phyloP scores from a whole-genome alignment of 2,888 invertebrate genomes.

The Drosophila rubida region DNA sequence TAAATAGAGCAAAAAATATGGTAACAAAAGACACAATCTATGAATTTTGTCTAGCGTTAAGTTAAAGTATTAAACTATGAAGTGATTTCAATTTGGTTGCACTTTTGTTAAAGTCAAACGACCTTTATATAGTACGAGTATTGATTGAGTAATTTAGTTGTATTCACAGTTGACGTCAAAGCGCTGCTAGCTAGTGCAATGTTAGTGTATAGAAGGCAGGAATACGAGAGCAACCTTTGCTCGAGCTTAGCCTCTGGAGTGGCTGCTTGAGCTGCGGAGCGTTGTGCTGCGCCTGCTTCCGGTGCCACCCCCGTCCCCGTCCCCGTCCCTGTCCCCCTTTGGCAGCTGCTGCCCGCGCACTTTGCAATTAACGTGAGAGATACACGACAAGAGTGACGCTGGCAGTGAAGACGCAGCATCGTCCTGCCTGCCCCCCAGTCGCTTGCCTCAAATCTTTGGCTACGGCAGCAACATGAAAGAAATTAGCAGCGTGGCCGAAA shows the following conservation, averaged over 20 bases:
- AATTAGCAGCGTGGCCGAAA: constrained; percentile 75
- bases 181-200: neutral
- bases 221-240: constrained; percentile 23
- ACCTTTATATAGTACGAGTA: too few species aligned
- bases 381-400: constrained; percentile 58
- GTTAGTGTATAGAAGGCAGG: constrained; percentile 13
- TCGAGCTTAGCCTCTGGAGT: constrained; percentile 26
- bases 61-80: too few species aligned
- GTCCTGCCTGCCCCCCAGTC: neutral
- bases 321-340: neutral
- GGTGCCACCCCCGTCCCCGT: neutral
- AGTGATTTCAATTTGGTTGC: too few species aligned
- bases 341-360: constrained; percentile 23
- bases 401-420: constrained; percentile 28
- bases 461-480: constrained; percentile 65
- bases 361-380: constrained; percentile 74
- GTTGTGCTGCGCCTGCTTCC: constrained; percentile 26
- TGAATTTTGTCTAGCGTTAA: too few species aligned
- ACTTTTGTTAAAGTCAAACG: too few species aligned
- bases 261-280: constrained; percentile 54
- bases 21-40: too few species aligned
- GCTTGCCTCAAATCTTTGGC: constrained; percentile 13
- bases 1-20: too few species aligned
- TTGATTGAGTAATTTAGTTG: too few species aligned
- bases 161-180: neutral